phyloP scores from a whole-genome alignment of 1,140 invertebrate species.

The Pogonognathellus flavescens region DNA sequence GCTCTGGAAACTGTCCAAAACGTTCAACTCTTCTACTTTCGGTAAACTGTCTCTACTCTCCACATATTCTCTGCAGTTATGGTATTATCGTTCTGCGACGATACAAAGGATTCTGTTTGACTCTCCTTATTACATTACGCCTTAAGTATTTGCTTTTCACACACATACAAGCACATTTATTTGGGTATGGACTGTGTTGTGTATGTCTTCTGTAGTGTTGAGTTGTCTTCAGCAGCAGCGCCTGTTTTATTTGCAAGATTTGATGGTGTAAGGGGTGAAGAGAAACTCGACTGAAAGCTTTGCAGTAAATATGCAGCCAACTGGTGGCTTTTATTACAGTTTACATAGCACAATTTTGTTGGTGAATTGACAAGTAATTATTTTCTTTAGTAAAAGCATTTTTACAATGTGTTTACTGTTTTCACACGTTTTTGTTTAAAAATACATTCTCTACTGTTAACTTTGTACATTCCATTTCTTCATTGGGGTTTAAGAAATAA shows the following conservation, averaged over 20 bases:
- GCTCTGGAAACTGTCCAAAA: slow-evolving; percentile 46
- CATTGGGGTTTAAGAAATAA: too few relatives aligned
- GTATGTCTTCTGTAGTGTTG: too few relatives aligned
- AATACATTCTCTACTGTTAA: background rate
- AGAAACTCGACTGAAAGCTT: background rate
- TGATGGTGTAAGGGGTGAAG: slow-evolving; percentile 13
- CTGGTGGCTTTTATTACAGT: background rate
- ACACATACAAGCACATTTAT: too few relatives aligned
- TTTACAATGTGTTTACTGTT: background rate
- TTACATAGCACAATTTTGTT: background rate
- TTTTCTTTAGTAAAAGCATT: slow-evolving; percentile 20
- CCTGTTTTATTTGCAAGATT: background rate
- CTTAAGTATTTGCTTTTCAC: too few relatives aligned
- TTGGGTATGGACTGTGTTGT: too few relatives aligned
- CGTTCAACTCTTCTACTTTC: background rate
- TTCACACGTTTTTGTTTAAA: background rate
- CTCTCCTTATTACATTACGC: too few relatives aligned
- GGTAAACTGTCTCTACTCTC: slow-evolving; percentile 10
- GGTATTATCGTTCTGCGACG: too few relatives aligned
- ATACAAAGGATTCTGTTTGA: too few relatives aligned
- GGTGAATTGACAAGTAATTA: background rate
- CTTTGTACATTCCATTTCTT: background rate
- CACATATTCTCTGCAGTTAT: too few relatives aligned
- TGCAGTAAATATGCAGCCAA: too few relatives aligned
- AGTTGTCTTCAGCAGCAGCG: too few relatives aligned